Evolutionary conservation across 2,797 vertebrate genomes (phyloP), one percentile per base, ranked within the genome.

Genomic region (Galaxias olidus): DNA sequence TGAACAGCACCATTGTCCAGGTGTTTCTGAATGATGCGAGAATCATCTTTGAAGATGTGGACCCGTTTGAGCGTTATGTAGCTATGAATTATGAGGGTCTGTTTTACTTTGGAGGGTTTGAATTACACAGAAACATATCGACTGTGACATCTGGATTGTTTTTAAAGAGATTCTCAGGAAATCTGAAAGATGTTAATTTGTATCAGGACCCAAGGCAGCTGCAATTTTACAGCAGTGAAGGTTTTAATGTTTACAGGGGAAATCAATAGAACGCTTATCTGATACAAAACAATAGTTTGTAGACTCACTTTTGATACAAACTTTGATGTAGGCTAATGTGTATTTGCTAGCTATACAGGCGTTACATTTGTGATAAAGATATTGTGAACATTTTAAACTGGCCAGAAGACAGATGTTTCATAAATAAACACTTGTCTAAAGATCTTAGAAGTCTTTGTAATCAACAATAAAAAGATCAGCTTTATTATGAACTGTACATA

Each of bases 51-150:
- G 77, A 94, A 80, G 94, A 95, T 18, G 65, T 88, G 72, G 94
- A 96, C 68, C 92, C 91, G 0, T 86, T 86, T 50, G 94, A 91
- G 86, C 91, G 86, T 63, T 94, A 94, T 0, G 82, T 93, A 53
- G 92, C 92, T 74, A 78, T 97, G 56, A 94, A 97, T 79, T 93
- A 95, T 0, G 88, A 87, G 1, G 92, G 91, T 6, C 81, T 87
- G 76, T 84, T 86, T 78, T 98, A 95, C 83, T 91, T 96, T 19
- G 94, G 94, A 41, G 93, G 94, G 0, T 96, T 96, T 86, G 94
- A 95, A 82, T 78, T 93, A 19, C 58, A 89, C 66, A 88, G 85
- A 71, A 83, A 92, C 63, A 61, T 94, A 44, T 84, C 79, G 0
- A 44, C 11, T 1, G 87, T 94, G 69, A 96, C 93, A n/a, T 77